Conservation (phyloP, 2,797 vertebrate genomes). For the Crocidura indochinensis region DNA sequence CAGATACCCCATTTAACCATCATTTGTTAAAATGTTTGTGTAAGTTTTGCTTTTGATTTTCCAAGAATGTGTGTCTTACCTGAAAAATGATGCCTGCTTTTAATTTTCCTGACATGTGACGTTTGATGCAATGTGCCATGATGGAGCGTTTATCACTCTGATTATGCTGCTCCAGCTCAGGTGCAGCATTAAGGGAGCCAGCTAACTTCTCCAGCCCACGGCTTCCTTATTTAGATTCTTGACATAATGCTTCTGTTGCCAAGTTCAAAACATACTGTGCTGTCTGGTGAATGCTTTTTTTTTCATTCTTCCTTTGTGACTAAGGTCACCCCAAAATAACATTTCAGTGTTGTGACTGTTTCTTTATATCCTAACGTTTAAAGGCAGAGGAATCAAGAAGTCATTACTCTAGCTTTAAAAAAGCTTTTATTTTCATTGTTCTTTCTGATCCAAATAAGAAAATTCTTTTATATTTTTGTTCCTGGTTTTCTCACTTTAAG, state of each 20-base stretch:
- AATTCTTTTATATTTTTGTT: not conserved
- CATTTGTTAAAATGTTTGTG: constrained; percentile 46
- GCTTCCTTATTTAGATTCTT: not conserved
- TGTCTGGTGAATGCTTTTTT: constrained; percentile 44
- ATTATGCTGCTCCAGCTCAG: not conserved
- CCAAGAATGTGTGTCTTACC: not conserved
- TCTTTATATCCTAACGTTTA: constrained; percentile 76
- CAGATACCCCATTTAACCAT: constrained; percentile 32
- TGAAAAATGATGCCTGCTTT: constrained; percentile 53
- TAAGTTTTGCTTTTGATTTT: not conserved
- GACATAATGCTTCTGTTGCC: constrained; percentile 46
- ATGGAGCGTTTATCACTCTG: not conserved
- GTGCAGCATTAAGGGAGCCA: constrained; percentile 43
- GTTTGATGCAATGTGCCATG: not conserved
- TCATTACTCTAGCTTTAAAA: not conserved
- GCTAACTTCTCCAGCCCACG: constrained; percentile 7
- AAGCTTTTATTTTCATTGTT: not conserved
- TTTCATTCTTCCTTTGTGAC: constrained; percentile 50
- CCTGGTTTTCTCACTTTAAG: constrained; percentile 19
- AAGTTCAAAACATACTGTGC: constrained; percentile 63
- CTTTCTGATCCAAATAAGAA: not conserved
- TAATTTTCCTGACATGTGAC: constrained; percentile 43
- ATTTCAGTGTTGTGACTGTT: constrained; percentile 57
- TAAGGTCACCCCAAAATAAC: constrained; percentile 69
- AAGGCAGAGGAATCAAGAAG: constrained; percentile 72